Base-by-base conservation (phyloP, 35 echinoderm and acorn worm species). In the Holothuria glaberrima region DNA sequence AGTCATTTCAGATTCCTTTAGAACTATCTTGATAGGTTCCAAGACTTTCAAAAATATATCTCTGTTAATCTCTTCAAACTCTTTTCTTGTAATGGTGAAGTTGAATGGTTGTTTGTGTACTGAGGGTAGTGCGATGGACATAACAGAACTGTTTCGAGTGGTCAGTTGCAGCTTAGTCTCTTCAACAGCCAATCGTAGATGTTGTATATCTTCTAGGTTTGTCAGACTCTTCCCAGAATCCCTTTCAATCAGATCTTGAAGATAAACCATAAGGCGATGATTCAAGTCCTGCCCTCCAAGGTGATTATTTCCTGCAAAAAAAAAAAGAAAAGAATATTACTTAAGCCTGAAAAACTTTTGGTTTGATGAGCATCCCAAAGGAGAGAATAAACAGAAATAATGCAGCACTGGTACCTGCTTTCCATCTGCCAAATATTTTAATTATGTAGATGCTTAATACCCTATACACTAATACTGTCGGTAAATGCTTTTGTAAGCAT, bases 211-310 rank as follows among this genome's bases (percentile, higher is more conserved):
- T 58, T 90, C 72, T 2, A 81, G n/a, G 68, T 92, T 68, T 75
- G 22, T 90, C 72, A 92, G 45, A 16, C 22, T 52, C 30, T 92
- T 75, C 35, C 59, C 67, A 60, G 72, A 86, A 54, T 62, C 78
- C 62, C 69, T 79, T 35, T 90, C 90, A 12, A 95, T 68, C 7
- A 90, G 20, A 50, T 95, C 90, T 38, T 67, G 71, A 9, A 92
- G 58, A 28, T 87, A 90, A 9, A 61, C 38, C 68, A 92, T 81
- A 4, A 95, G 34, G 7, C 91, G 56, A 30, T 87, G 73, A 88
- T 95, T 95, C n/a, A 95, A 80, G 71, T 95, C 94, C 57, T 95
- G 94, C 13, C 94, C 94, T 58, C 94, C 94, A 19, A 95, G 44
- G 92, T 90, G 94, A 56, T 95, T 95, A 50, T 95, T 95, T 30